phyloP scores from a whole-genome alignment of 92 coral and sea anemone species.

The Ricordea florida region DNA sequence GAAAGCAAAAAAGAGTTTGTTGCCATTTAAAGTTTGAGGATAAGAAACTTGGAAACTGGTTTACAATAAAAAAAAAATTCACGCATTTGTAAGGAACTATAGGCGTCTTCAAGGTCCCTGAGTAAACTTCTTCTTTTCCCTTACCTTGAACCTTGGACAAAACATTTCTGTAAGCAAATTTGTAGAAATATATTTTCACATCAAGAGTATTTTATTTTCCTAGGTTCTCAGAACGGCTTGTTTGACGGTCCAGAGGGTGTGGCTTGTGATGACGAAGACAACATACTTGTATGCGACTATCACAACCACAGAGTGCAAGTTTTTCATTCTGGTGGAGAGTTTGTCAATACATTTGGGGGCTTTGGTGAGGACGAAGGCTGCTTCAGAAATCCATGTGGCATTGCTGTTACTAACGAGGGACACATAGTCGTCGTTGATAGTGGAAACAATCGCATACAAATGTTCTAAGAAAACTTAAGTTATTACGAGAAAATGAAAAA shows the following conservation, averaged over 20 bases:
- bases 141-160: no score
- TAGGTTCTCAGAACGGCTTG: constrained; percentile 88
- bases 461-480: constrained; percentile 43
- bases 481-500: neutral
- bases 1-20: no score
- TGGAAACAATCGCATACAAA: constrained; percentile 89
- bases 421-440: constrained; percentile 88
- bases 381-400: constrained; percentile 94
- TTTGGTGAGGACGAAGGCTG: constrained; percentile 91
- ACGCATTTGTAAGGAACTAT: no score
- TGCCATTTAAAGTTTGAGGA: no score
- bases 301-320: constrained; percentile 97
- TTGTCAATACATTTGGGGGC: constrained; percentile 80
- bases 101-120: no score
- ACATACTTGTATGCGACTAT: constrained; percentile 91
- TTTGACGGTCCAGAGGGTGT: constrained; percentile 98
- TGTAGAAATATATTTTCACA: no score
- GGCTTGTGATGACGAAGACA: constrained; percentile 92
- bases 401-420: constrained; percentile 90
- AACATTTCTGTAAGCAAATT: no score
- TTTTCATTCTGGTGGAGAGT: constrained; percentile 73
- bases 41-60: no score
- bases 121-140: no score
- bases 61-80: no score
- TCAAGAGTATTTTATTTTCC: neutral